Conservation (phyloP, 2,113 vertebrate genomes). For the Acrocephalus arundinaceus region DNA sequence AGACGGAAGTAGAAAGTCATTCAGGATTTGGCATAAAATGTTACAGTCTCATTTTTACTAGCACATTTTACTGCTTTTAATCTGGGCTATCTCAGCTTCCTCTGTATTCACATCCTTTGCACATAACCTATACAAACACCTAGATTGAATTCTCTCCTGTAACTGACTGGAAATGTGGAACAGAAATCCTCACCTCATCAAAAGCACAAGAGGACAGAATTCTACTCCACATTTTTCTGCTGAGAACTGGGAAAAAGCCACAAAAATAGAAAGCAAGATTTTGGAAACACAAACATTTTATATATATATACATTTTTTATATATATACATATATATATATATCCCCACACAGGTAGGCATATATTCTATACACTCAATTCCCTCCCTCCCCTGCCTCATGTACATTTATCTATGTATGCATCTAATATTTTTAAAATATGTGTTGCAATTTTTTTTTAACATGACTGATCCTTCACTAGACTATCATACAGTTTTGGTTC, state of each 20-base stretch:
- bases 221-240: not conserved
- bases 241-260: not conserved
- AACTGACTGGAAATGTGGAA: not conserved
- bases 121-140: not conserved
- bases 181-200: not conserved
- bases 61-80: not conserved
- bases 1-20: not conserved
- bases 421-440: not conserved
- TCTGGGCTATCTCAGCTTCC: constrained; percentile 9
- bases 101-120: not conserved
- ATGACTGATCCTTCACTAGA: not conserved
- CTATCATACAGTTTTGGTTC: not conserved
- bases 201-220: not conserved
- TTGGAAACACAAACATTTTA: not conserved
- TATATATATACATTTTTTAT: too few species aligned
- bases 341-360: not conserved
- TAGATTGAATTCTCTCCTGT: not conserved
- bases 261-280: not conserved
- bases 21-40: not conserved
- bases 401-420: not conserved
- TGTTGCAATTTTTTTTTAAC: not conserved
- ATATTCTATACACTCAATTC: not conserved
- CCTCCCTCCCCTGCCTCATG: accelerated
- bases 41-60: constrained; percentile 3
- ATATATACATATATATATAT: too few species aligned